Conservation (phyloP, 1,140 invertebrate genomes). For the Lasioglossum baleicum region DNA sequence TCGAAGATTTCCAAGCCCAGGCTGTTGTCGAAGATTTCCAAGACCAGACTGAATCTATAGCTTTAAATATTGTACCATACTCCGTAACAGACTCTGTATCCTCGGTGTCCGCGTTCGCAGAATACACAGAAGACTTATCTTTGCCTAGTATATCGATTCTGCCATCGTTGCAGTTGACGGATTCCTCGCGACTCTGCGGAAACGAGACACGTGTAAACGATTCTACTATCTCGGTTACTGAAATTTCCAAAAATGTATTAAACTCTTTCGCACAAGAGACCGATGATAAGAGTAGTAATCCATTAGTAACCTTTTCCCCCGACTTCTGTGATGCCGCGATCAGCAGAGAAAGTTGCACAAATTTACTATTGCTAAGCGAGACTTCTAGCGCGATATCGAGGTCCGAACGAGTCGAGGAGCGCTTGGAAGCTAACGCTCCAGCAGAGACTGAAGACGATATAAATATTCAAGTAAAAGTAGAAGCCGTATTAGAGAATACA, state of each 20-base stretch:
- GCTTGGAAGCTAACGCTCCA: neutral
- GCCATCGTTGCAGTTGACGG: slow-evolving; percentile 19
- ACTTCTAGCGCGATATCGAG: neutral
- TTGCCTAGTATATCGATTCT: slow-evolving; percentile 31
- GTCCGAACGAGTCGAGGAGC: neutral
- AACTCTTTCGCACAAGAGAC: neutral
- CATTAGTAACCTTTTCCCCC: neutral
- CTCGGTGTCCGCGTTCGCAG: slow-evolving; percentile 5
- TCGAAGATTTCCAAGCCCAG: no score
- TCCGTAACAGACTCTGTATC: slow-evolving; percentile 5
- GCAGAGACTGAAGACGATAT: neutral
- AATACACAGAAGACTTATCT: slow-evolving; percentile 17
- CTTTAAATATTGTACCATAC: neutral
- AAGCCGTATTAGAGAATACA: neutral
- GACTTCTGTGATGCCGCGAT: neutral
- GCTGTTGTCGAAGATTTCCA: neutral
- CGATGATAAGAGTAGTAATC: neutral
- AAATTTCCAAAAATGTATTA: neutral
- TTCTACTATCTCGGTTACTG: neutral
- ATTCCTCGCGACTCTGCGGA: neutral
- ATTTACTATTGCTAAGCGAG: neutral
- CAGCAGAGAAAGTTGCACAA: neutral
- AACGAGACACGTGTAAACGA: neutral
- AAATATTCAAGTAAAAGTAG: no score
- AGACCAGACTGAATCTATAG: neutral